A percentile compares a stretch with the other conserved stretches of the same genome.
Conservation (phyloP, 2,888 invertebrate genomes). For the Ochropleura plecta region DNA sequence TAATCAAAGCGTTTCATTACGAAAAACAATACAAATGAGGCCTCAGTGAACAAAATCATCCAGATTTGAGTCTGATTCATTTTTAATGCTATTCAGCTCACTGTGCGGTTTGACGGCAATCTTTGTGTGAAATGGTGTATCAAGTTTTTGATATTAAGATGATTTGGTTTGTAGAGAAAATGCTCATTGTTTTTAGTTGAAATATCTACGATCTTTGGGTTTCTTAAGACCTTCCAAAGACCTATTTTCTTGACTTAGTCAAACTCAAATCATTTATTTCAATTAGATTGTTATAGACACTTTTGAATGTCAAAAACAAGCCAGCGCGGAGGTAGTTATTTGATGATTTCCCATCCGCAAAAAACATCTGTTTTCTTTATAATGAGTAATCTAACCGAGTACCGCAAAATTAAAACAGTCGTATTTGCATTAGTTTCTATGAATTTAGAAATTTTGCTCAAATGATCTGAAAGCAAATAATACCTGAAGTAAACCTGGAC, state of each 20-base stretch:
- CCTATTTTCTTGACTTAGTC: too few relatives aligned
- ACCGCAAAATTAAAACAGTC: too few relatives aligned
- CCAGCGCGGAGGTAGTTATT: too few relatives aligned
- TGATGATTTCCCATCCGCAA: too few relatives aligned
- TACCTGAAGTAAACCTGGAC: neutral
- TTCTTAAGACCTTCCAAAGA: neutral
- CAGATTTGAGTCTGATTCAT: conserved; percentile 22
- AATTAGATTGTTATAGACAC: too few relatives aligned
- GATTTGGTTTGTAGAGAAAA: neutral
- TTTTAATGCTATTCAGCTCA: conserved; percentile 19
- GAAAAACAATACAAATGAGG: conserved; percentile 17
- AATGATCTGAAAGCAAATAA: neutral
- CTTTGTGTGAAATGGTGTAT: conserved; percentile 2
- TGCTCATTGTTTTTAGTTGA: neutral
- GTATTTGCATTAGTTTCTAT: neutral
- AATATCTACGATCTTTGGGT: neutral
- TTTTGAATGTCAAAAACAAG: neutral
- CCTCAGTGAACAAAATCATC: neutral
- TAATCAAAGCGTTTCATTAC: conserved; percentile 16
- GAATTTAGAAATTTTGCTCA: neutral
- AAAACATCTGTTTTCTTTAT: too few relatives aligned
- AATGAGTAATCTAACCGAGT: too few relatives aligned
- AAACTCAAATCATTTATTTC: too few relatives aligned
- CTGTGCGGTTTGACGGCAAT: neutral
- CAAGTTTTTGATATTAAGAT: neutral